Percentiles rank a stretch among this genome's conserved stretches.
Evolutionary conservation across 2,888 invertebrate genomes (phyloP).

Genomic region (Dryobotodes eremita): DNA sequence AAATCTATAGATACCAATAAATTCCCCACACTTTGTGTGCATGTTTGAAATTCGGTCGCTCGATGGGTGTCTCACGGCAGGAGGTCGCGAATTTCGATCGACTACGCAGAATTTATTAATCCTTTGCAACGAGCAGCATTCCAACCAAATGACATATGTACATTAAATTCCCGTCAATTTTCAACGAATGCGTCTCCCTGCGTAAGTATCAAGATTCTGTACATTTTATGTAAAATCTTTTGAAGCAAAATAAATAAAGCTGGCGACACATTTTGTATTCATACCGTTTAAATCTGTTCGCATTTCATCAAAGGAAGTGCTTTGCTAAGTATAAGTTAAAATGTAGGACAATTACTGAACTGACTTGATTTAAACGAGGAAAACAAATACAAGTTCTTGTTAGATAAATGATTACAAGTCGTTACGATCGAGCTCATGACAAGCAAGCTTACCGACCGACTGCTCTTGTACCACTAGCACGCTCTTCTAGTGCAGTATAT

Average conservation of each 20-base stretch:
- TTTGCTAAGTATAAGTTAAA: constrained; percentile 25
- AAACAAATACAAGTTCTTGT: constrained; percentile 4
- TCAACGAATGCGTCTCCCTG: constrained; percentile 3
- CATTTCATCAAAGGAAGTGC: constrained; percentile 54
- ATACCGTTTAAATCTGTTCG: constrained; percentile 52
- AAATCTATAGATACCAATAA: constrained; percentile 53
- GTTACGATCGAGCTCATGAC: constrained; percentile 1
- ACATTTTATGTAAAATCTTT: constrained; percentile 45
- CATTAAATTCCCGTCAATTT: constrained; percentile 22
- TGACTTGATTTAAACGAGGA: constrained; percentile 21
- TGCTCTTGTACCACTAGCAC: constrained; percentile 8
- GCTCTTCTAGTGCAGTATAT: too few species aligned
- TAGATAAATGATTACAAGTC: constrained; percentile 13
- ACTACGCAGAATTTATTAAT: constrained; percentile 49
- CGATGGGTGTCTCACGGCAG: constrained; percentile 32
- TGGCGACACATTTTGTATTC: constrained; percentile 48
- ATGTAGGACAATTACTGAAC: constrained; percentile 18
- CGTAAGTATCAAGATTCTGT: constrained; percentile 16
- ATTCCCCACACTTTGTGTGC: constrained; percentile 53
- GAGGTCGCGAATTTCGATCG: constrained; percentile 28
- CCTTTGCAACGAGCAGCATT: constrained; percentile 35
- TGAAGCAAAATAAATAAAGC: constrained; percentile 60
- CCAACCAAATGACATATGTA: constrained; percentile 11
- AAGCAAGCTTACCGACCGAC: neutral
- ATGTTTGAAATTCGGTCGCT: constrained; percentile 31